Percentiles rank a stretch among this genome's conserved stretches.
Evolutionary conservation across 2,113 vertebrate genomes (phyloP).

Genomic region (Holacanthus passer): DNA sequence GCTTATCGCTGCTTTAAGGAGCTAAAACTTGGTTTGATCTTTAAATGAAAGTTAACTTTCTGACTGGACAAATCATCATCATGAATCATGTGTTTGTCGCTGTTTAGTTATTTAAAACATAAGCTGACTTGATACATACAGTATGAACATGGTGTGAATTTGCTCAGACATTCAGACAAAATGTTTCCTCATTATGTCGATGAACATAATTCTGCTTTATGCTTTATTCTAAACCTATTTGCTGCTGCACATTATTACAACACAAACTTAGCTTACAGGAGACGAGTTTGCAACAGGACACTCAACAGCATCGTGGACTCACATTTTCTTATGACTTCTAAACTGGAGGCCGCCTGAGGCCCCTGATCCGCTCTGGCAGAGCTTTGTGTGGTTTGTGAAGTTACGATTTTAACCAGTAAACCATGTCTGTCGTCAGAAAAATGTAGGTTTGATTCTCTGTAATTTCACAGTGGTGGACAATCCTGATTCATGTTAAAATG

Average conservation of each 20-base stretch:
- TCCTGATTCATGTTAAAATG: constrained; percentile 6
- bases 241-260: background rate
- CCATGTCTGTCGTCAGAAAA: constrained; percentile 17
- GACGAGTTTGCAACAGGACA: background rate
- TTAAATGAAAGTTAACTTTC: too few relatives aligned
- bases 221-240: background rate
- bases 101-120: too few relatives aligned
- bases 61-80: too few relatives aligned
- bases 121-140: too few relatives aligned
- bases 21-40: too few relatives aligned
- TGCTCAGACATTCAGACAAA: too few relatives aligned
- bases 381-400: constrained; percentile 4
- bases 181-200: background rate
- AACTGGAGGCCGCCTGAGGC: background rate
- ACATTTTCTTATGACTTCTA: background rate
- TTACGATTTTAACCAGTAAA: constrained; percentile 8
- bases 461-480: constrained; percentile 29
- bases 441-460: constrained; percentile 33
- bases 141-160: too few relatives aligned
- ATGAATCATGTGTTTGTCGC: too few relatives aligned
- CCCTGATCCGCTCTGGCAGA: constrained; percentile 4
- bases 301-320: background rate
- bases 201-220: background rate
- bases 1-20: too few relatives aligned
- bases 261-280: background rate